Conservation (phyloP, 1,140 invertebrate species). For the Meloidogyne hapla region DNA sequence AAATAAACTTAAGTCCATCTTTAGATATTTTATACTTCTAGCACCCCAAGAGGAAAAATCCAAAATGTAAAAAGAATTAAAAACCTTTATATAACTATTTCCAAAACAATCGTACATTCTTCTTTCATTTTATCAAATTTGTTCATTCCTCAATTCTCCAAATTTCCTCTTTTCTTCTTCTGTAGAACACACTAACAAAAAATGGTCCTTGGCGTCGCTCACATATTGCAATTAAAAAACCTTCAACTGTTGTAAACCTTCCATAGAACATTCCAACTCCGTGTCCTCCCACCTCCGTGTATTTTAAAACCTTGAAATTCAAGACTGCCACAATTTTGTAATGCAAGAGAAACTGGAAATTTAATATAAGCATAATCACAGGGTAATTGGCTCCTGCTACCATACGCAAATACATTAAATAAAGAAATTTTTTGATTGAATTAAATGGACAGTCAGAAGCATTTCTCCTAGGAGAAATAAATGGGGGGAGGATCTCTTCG, state of each 20-base stretch:
- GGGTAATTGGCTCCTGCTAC: conserved; percentile 79
- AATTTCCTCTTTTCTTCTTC: conserved; percentile 12
- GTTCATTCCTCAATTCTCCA: too few relatives aligned
- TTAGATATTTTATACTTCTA: too few relatives aligned
- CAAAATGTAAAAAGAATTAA: too few relatives aligned
- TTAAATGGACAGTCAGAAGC: too few relatives aligned
- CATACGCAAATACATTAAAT: conserved; percentile 88
- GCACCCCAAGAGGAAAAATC: too few relatives aligned
- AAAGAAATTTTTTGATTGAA: conserved; percentile 24
- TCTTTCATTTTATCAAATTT: too few relatives aligned
- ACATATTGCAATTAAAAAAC: conserved; percentile 68
- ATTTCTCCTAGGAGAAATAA: too few relatives aligned
- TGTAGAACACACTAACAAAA: conserved; percentile 57
- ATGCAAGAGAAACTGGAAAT: conserved; percentile 81
- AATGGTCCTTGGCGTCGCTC: conserved; percentile 61
- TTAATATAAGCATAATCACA: conserved; percentile 79
- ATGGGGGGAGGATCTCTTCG: too few relatives aligned
- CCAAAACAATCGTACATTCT: too few relatives aligned
- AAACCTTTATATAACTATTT: too few relatives aligned
- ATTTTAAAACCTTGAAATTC: conserved; percentile 74
- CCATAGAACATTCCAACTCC: conserved; percentile 82
- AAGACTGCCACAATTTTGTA: conserved; percentile 77
- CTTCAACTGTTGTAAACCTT: conserved; percentile 92
- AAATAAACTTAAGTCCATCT: too few relatives aligned
- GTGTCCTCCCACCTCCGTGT: too few relatives aligned